phyloP scores from a whole-genome alignment of 2,888 invertebrate species.

The Catocala sponsa region DNA sequence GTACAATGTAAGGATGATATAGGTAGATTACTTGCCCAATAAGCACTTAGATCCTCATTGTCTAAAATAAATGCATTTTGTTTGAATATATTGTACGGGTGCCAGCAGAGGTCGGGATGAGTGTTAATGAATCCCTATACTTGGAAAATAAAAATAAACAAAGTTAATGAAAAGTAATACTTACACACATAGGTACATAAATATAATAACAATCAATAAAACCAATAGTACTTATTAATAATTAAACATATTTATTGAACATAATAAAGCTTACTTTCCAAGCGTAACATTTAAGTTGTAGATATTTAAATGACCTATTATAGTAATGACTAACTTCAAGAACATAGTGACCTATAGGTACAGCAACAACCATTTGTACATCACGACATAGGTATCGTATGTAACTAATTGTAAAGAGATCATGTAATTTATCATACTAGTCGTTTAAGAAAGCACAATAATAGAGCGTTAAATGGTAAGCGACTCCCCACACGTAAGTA shows the following conservation, averaged over 20 bases:
- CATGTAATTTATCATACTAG: slow-evolving; percentile 67
- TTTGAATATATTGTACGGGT: slow-evolving; percentile 74
- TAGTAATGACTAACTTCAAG: not conserved
- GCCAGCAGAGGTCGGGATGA: slow-evolving; percentile 60
- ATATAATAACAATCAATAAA: not conserved
- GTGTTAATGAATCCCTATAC: slow-evolving; percentile 72
- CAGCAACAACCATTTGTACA: slow-evolving; percentile 8
- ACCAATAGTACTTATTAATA: not conserved
- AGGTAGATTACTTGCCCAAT: slow-evolving; percentile 66
- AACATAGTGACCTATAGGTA: slow-evolving; percentile 11
- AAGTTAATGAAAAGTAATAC: slow-evolving; percentile 1
- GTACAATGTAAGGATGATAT: slow-evolving; percentile 20
- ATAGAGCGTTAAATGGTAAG: slow-evolving; percentile 74
- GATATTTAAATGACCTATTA: not conserved
- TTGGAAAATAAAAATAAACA: not conserved
- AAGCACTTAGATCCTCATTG: slow-evolving; percentile 80
- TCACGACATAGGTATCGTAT: slow-evolving; percentile 15
- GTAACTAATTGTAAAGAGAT: slow-evolving; percentile 44
- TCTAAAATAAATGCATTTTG: slow-evolving; percentile 81
- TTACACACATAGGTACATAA: too few species aligned
- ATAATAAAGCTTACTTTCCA: slow-evolving; percentile 10
- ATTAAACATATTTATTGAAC: slow-evolving; percentile 40
- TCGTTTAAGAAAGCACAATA: slow-evolving; percentile 71
- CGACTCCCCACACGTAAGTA: slow-evolving; percentile 75
- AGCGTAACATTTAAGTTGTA: not conserved